Evolutionary conservation across 2,113 vertebrate genomes (phyloP).

Genomic region (Callopanchax toddi): DNA sequence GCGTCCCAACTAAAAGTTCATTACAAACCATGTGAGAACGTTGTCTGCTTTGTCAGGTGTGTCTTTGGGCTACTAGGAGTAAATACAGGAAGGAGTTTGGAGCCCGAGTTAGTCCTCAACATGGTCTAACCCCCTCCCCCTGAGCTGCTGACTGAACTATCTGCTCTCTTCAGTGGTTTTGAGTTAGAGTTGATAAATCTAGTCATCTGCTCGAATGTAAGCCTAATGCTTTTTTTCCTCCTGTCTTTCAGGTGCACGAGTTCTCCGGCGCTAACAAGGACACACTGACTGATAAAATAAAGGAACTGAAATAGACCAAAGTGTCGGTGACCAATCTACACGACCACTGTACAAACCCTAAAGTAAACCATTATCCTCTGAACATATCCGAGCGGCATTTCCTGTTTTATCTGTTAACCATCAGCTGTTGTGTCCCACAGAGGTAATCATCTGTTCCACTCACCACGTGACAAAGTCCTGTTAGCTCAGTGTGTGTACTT

Average conservation of each 20-base stretch:
- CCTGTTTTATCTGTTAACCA: not conserved
- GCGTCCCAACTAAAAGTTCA: too few relatives aligned
- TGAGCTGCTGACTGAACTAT: too few relatives aligned
- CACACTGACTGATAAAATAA: not conserved
- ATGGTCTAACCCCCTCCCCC: too few relatives aligned
- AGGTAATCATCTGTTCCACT: constrained; percentile 15
- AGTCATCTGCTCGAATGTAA: too few relatives aligned
- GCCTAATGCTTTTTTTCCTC: too few relatives aligned
- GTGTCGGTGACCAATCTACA: not conserved
- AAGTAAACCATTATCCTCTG: not conserved
- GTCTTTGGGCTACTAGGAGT: too few relatives aligned
- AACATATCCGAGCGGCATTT: not conserved
- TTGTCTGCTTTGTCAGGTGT: too few relatives aligned
- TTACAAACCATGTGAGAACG: too few relatives aligned
- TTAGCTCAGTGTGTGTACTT: not conserved
- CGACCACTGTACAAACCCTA: not conserved
- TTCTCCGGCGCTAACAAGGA: constrained; percentile 55
- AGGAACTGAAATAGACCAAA: fast-evolving
- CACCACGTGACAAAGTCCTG: constrained; percentile 4
- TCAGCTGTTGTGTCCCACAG: not conserved
- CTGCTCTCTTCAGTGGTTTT: too few relatives aligned
- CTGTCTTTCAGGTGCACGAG: constrained; percentile 52
- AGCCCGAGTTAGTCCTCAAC: too few relatives aligned
- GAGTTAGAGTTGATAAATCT: too few relatives aligned
- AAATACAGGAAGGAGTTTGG: too few relatives aligned